Percentiles rank a stretch among this genome's conserved stretches.
Conservation (phyloP, 2,888 invertebrate genomes). For the Sesia apiformis region DNA sequence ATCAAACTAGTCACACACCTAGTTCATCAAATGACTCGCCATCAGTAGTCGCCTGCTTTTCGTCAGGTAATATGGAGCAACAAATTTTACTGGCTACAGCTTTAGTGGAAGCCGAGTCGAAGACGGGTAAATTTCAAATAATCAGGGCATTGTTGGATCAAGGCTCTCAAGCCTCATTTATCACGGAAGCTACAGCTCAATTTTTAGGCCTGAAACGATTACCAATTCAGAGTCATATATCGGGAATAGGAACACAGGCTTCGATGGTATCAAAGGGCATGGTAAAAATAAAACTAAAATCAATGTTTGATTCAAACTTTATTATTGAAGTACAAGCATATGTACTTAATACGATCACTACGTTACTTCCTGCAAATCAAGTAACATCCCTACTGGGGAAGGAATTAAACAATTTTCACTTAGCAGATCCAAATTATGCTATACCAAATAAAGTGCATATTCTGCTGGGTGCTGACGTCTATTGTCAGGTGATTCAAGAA, state of each 20-base stretch:
- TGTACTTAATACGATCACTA: constrained; percentile 9
- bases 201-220: no score
- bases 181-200: no score
- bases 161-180: no score
- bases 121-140: no score
- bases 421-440: constrained; percentile 7
- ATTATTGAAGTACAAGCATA: constrained; percentile 9
- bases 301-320: constrained; percentile 6
- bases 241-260: constrained; percentile 1
- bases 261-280: constrained; percentile 5
- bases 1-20: no score
- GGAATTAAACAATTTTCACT: background rate
- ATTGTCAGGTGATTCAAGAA: constrained; percentile 6
- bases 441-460: constrained; percentile 9
- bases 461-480: constrained; percentile 6
- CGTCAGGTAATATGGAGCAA: no score
- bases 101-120: no score
- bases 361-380: constrained; percentile 5
- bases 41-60: no score
- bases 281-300: constrained; percentile 10
- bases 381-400: constrained; percentile 1
- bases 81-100: no score
- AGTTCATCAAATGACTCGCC: no score
- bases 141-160: no score
- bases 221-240: constrained; percentile 12